Conservation (phyloP, 2,797 vertebrate species). For the Emydoidea blandingii region DNA sequence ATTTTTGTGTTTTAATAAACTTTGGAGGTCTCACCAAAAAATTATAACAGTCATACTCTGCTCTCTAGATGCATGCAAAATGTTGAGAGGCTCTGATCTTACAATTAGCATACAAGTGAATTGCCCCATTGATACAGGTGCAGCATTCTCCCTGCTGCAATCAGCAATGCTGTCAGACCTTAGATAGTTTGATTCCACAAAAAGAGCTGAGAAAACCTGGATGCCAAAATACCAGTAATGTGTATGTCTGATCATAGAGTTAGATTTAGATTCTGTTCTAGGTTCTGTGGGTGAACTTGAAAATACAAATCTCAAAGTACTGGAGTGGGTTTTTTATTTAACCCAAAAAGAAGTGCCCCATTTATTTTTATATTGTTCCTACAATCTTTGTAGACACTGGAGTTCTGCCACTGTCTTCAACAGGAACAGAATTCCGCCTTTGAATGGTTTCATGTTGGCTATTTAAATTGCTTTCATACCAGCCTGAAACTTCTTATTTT, state of each 20-base stretch:
- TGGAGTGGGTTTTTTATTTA: neutral
- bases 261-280: neutral
- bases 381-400: neutral
- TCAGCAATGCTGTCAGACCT: neutral
- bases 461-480: neutral
- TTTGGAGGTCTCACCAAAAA: accelerated
- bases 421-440: neutral
- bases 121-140: neutral
- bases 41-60: neutral
- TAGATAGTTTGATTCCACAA: neutral
- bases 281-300: neutral
- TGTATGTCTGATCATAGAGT: neutral
- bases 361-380: neutral
- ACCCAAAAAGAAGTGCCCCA: neutral
- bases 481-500: neutral
- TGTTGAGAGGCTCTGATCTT: neutral
- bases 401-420: neutral
- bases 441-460: neutral
- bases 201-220: neutral
- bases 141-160: accelerated
- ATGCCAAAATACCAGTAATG: neutral
- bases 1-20: neutral
- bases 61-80: neutral
- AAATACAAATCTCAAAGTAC: neutral
- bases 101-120: accelerated